phyloP scores from a whole-genome alignment of 2,888 invertebrate genomes.

The Empis stercorea region DNA sequence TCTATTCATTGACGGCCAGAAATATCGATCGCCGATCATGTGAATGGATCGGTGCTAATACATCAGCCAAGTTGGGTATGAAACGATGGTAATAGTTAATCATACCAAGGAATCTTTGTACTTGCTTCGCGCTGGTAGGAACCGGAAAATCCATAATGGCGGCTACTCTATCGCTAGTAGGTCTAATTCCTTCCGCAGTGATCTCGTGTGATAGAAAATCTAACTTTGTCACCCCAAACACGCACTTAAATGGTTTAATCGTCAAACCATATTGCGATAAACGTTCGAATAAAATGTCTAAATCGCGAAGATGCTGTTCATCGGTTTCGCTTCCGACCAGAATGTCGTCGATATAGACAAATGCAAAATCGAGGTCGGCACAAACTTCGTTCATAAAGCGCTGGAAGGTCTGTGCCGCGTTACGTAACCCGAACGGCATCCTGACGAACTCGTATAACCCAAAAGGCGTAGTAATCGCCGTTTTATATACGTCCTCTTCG shows the following conservation, averaged over 20 bases:
- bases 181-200: not conserved
- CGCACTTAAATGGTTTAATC: slow-evolving; percentile 14
- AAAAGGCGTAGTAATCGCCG: slow-evolving; percentile 27
- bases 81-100: not conserved
- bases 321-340: slow-evolving; percentile 15
- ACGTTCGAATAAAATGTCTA: slow-evolving; percentile 13
- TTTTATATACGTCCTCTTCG: slow-evolving; percentile 25
- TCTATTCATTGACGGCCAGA: not conserved
- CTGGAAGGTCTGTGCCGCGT: slow-evolving; percentile 28
- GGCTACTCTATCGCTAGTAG: not conserved
- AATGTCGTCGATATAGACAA: slow-evolving; percentile 19
- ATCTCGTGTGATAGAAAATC: not conserved
- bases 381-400: slow-evolving; percentile 23
- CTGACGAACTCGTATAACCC: slow-evolving; percentile 24
- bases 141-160: not conserved
- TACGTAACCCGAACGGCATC: slow-evolving; percentile 22
- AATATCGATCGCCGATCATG: not conserved
- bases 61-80: not conserved
- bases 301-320: slow-evolving; percentile 14
- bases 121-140: not conserved
- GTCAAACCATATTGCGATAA: slow-evolving; percentile 15
- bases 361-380: slow-evolving; percentile 16
- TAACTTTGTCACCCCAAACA: not conserved
- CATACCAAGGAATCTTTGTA: not conserved
- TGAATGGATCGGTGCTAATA: not conserved